Conservation (phyloP, 1,140 invertebrate genomes). For the Drosophila nikananu region DNA sequence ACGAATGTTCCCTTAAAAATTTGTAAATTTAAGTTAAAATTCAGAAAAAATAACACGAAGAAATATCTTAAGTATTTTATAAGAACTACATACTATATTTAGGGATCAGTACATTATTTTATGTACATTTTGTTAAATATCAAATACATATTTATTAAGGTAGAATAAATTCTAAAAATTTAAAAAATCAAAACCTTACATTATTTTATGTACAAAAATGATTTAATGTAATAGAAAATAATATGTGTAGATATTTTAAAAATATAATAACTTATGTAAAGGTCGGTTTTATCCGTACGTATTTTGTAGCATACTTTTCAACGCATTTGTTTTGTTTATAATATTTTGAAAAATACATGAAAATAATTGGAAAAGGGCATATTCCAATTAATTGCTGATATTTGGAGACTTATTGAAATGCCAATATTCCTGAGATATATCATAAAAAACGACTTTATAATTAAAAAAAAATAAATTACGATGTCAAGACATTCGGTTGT, state of each 20-base stretch:
- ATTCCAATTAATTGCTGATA: background rate
- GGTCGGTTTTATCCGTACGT: background rate
- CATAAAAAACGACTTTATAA: too few species aligned
- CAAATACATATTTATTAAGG: background rate
- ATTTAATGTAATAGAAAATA: background rate
- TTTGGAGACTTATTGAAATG: background rate
- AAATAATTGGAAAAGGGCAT: background rate
- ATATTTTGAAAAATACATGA: background rate
- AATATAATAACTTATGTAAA: too few species aligned
- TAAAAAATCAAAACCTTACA: background rate
- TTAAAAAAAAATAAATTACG: background rate
- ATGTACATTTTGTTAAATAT: background rate
- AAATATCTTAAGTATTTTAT: background rate
- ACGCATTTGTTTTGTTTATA: background rate
- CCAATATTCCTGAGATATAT: background rate
- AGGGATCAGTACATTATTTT: background rate
- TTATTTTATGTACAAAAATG: background rate
- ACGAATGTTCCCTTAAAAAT: background rate
- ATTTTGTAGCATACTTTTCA: slow-evolving; percentile 9
- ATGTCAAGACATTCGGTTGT: background rate
- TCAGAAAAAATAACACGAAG: background rate
- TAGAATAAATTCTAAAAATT: background rate
- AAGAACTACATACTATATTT: background rate
- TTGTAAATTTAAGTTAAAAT: background rate
- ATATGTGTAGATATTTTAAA: background rate